Evolutionary conservation across 2,113 vertebrate genomes (phyloP), one percentile per base, ranked within the genome.

Genomic region (Panthera tigris): DNA sequence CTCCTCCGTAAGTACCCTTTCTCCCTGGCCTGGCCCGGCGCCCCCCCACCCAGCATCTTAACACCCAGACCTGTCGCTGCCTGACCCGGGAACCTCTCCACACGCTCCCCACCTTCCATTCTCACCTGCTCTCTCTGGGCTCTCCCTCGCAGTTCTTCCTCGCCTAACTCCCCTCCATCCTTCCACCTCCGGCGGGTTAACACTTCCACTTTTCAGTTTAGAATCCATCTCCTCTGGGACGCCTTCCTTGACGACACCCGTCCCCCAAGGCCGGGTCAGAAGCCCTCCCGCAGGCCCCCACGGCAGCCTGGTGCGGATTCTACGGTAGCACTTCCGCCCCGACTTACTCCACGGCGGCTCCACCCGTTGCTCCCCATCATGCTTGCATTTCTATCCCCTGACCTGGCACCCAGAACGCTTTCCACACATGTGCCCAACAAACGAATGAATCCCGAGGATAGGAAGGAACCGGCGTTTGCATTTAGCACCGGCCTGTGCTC

Each of bases 101-200:
- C 1, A 33, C 15, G 1, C 13, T 3, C 52, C 0, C 14, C 7
- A 25, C 0, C 3, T 18, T 12, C 39, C 0, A 2, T 3, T 80
- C 71, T 66, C 9, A 16, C 36, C 74, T 48, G 14, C 6, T 68
- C 55, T 29, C 52, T 52, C 84, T 9, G 4, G 12, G 29, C 29
- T 80, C n/a, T 33, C 36, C 15, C 33, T 6, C 8, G 7, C 82
- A 39, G 2, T 14, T 91, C 65, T 74, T 89, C 68, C 23, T 80
- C 5, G 41, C 12, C 81, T 55, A 73, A 50, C 36, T 21, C 39
- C 39, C 63, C 65, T 61, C 36, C 83, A 80, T 4, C 48, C 66
- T 93, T 57, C 81, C 39, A 63, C 23, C 71, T 61, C 52, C n/a
- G 18, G 50, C 65, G 79, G 92, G 66, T 74, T 36, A 90, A 88